Evolutionary conservation across 1,140 invertebrate species (phyloP), one percentile per base, ranked within the genome.

Genomic region (Rhyzopertha dominica): DNA sequence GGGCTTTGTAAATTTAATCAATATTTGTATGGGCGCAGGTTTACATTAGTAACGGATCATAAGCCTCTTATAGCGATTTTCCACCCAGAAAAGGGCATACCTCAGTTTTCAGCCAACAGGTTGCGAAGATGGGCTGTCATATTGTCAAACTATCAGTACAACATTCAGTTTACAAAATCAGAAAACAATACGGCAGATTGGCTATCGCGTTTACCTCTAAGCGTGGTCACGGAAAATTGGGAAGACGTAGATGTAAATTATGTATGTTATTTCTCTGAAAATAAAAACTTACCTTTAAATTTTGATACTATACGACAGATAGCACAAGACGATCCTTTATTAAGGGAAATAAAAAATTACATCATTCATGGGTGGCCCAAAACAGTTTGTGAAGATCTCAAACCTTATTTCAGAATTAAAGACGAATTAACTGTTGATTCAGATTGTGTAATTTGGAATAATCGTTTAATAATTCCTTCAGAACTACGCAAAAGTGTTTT

Each of bases 41-140:
- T 75, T 43, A 68, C 47, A 3, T 41, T 76, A 4, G 45, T 61
- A 10, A 76, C 68, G 2, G 71, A 77, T 46, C 69, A 74, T 44
- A 66, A 69, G 24, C 44, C 44, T 10, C 17, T 45, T 16, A 19
- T 38, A 9, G 9, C n/a, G 2, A 32, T 43, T 14, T 44, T 35
- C 26, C 30, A 32, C 2, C 12, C 13, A 10, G 20, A 43, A 18
- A 43, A 20, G 29, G 28, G 20, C 10, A 43, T 43, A 31, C 29
- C 40, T 5, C 4, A 47, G 7, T 51, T 63, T 28, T 47, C 60
- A 28, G 58, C 66, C 1, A 24, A 38, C 4, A 25, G 59, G 2
- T 14, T 61, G 8, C 42, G 53, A 31, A 37, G 54, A n/a, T 61
- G 54, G 47, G 51, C 51, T 12, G 8, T 51, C 4, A 42, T 54